Evolutionary conservation across 2,113 vertebrate species (phyloP), one percentile per base, ranked within the genome.

Genomic region (Quiscalus mexicanus): DNA sequence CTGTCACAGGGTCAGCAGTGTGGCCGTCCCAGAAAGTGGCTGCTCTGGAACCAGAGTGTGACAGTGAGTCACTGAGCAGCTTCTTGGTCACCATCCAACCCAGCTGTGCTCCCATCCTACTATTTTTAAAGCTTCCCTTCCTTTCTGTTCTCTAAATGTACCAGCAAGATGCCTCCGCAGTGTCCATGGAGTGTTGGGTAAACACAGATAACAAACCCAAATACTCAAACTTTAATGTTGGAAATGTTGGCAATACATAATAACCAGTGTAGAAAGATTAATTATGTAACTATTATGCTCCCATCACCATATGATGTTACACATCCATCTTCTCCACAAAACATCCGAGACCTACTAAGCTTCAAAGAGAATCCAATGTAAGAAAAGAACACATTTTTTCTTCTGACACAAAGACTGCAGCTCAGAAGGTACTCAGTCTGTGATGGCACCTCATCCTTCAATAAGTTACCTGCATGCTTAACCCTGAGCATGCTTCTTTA

Each of bases 41-140:
- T 69, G 85, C 90, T 79, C 5, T 0, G 14, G 75, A 68, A 65
- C 1, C 2, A 0, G 52, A 92, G 28, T 42, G 85, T 86, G 92
- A 88, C 75, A 69, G 20, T 27, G 83, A 92, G 47, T 89, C 92
- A 89, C 92, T 28, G 3, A 84, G 62, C 56, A 71, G 64, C 90
- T 89, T 50, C 73, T 41, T 90, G 90, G 65, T 63, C 86, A 93
- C 83, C 79, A 70, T 59, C 79, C 90, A 95, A 8, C 16, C 59
- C 95, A 93, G 92, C 85, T 70, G 42, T 44, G 44, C 76, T 90
- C 63, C 39, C 63, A 93, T 11, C 55, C 47, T 20, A 52, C 74
- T 56, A 52, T 67, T 85, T 93, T 94, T 91, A 90, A 97, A 96
- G 71, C 55, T 65, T 35, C 45, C 39, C 58, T 68, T 84, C 75